A percentile compares a stretch with the other conserved stretches of the same genome.
These are phyloP conservation scores for human (Homo sapiens) DNA, from an alignment of 2,113 vertebrate species.

Conservation along the genomic window GRCh38 chr1:101545501-101546000, in stretches of 20 bases:
- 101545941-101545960: background rate
- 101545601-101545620: background rate
- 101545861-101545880: background rate
- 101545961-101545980: background rate
- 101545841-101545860: background rate
- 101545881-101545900: background rate
- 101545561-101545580: background rate
- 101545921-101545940: background rate
- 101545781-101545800: background rate
- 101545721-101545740: background rate
- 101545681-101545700: background rate
- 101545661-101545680: background rate
- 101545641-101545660: background rate
- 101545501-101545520: background rate
- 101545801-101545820: background rate
- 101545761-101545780: too few relatives aligned
- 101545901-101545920: too few relatives aligned
- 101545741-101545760: too few relatives aligned
- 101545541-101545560: background rate
- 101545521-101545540: background rate
- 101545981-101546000: background rate
- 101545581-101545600: background rate
- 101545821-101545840: background rate
- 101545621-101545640: background rate
- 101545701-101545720: background rate